Evolutionary conservation across 2,113 vertebrate genomes (phyloP), one percentile per base, ranked within the genome.

Genomic region (Turdus rufiventris): DNA sequence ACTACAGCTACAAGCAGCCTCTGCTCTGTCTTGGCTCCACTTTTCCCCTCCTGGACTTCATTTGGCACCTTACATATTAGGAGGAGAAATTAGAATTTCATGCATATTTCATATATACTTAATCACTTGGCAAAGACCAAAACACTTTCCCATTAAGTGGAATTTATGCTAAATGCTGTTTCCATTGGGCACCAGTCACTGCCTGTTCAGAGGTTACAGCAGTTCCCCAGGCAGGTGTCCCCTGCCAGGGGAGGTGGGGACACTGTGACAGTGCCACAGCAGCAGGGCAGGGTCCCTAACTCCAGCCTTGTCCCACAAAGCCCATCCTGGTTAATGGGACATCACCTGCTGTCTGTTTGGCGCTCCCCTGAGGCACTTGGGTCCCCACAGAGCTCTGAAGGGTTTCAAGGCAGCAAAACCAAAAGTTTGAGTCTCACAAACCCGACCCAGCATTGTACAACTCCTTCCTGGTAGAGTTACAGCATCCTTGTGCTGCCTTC

Each of bases 91-190:
- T 85, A 91, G 90, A 85, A 85, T 90, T 91, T 93, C 88, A 91
- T 94, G 94, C 90, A 91, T 96, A 85, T 97, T 96, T 93, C 88
- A 95, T 91, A 57, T 77, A 77, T 3, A 15, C 81, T 93, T 96
- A 92, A 95, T 92, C 45, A 33, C 92, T 96, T 91, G 81, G 93
- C 91, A 81, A 74, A 91, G 85, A 78, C 60, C 71, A 92, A 92
- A 94, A 91, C 45, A 42, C 77, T 87, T 70, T 62, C 70, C 90
- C 83, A 40, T 93, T 87, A 91, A 56, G 88, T 14, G 40, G 70
- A 66, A 81, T 79, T 96, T 89, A 51, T 79, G 50, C 81, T 88
- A 79, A 94, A 51, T 6, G 53, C 71, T 71, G 71, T 53, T 89
- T 93, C 75, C 53, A 29, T 77, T 56, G 62, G 76, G 89, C 70